Percentiles rank a stretch among this genome's conserved stretches.
These are phyloP conservation scores for Pterocles gutturalis DNA, from an alignment of 2,113 vertebrate species.

Conservation along the genomic window DNA sequence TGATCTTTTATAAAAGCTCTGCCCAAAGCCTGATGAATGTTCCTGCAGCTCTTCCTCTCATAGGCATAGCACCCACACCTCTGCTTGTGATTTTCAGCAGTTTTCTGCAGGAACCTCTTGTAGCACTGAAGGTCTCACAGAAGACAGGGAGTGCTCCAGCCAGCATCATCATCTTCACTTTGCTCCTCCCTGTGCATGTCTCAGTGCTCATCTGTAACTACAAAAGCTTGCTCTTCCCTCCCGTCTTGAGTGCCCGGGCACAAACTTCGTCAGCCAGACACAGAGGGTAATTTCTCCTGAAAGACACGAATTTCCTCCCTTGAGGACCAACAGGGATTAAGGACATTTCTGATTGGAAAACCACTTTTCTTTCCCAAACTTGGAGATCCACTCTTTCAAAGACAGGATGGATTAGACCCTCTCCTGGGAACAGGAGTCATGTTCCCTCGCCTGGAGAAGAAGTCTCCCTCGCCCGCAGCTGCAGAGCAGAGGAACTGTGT, in stretches of 20 bases:
- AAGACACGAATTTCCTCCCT: background rate
- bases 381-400: background rate
- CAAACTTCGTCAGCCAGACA: background rate
- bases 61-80: background rate
- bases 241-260: background rate
- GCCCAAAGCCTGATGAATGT: background rate
- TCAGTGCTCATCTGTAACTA: background rate
- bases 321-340: background rate
- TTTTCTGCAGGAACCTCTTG: background rate
- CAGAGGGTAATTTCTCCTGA: background rate
- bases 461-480: background rate
- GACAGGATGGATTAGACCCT: background rate
- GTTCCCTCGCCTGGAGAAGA: background rate
- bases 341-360: background rate
- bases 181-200: background rate
- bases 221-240: background rate
- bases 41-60: background rate
- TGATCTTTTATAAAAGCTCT: background rate
- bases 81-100: background rate
- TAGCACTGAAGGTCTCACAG: rapidly evolving
- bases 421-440: background rate
- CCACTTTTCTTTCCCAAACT: background rate
- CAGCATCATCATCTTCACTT: background rate
- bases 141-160: background rate
- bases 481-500: background rate